A percentile compares a stretch with the other conserved stretches of the same genome.
phyloP scores from a whole-genome alignment of 2,797 vertebrate genomes.

The Galagoides demidoff region DNA sequence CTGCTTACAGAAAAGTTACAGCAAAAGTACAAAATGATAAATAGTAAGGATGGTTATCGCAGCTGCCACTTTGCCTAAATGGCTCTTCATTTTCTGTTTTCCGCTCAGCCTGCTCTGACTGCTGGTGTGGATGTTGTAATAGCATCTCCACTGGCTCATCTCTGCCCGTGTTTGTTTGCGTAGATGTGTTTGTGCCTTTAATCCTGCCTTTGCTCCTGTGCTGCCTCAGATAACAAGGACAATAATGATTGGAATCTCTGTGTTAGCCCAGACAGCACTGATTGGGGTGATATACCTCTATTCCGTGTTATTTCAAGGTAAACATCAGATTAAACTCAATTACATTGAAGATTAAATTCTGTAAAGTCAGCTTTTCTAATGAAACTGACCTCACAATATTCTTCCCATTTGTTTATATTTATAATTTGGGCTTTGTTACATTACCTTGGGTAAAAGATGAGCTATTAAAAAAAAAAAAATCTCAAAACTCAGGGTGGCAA shows the following conservation, averaged over 20 bases:
- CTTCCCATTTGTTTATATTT: not conserved
- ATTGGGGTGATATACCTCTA: not conserved
- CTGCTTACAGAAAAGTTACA: not conserved
- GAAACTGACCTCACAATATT: not conserved
- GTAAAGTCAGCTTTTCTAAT: conserved; percentile 45
- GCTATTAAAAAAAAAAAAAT: not conserved
- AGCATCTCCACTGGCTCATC: not conserved
- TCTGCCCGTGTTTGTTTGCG: not conserved
- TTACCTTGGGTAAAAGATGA: not conserved
- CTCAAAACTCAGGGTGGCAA: not conserved
- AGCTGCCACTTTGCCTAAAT: not conserved
- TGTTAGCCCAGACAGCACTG: not conserved
- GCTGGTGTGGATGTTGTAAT: not conserved
- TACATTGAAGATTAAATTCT: conserved; percentile 38
- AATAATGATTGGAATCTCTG: not conserved
- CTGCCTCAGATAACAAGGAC: not conserved
- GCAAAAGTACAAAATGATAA: not conserved
- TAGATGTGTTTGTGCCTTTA: not conserved
- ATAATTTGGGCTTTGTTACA: not conserved
- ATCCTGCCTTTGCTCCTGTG: not conserved
- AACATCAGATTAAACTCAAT: conserved; percentile 59
- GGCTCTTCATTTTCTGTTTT: not conserved
- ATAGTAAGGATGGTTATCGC: not conserved
- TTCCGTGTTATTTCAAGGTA: conserved; percentile 19
- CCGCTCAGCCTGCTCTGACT: not conserved